Evolutionary conservation across 2,797 vertebrate genomes (phyloP), one percentile per base, ranked within the genome.

Genomic region (Gymnocypris eckloni): DNA sequence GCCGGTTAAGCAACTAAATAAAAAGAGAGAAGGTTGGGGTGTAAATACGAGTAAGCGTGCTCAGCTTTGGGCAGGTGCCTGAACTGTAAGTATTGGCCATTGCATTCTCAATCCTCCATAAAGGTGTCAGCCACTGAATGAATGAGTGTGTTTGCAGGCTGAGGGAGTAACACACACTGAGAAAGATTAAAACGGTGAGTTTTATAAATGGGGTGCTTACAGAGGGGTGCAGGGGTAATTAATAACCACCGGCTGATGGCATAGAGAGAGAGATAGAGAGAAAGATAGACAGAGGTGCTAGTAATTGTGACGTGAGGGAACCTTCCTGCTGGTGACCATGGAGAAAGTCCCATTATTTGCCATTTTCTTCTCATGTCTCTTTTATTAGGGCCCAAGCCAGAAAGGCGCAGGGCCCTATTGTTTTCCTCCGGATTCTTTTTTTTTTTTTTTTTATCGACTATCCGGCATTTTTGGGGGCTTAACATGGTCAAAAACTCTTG

Each of bases 161-260:
- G 73, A 66, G 78, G 87, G 83, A 87, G 89, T 86, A 87, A 81
- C 80, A 82, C 70, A 54, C 78, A 86, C 84, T 80, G 87, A 86
- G 75, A 87, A 81, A 89, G 90, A 90, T 91, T 91, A 91, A 90
- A 90, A 89, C 37, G 73, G 73, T 79, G 87, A 88, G 83, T 79
- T 90, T 90, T 89, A 91, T 90, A 90, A 90, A 90, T 88, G 86
- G 81, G 84, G 66, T 86, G 76, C 82, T 90, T 85, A 82, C 76
- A 33, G 78, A 79, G 39, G 41, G 78, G 73, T 76, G 81, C 78
- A 71, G 28, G 76, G 64, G 73, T 87, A 88, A 90, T 91, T 90
- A 90, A 91, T 91, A 90, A 91, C 87, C 48, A 56, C 72, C 28
- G 48, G 88, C 89, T 81, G 87, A 76, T 88, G 81, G 82, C 28